phyloP scores from a whole-genome alignment of 2,797 vertebrate species.

The Sternotherus odoratus region DNA sequence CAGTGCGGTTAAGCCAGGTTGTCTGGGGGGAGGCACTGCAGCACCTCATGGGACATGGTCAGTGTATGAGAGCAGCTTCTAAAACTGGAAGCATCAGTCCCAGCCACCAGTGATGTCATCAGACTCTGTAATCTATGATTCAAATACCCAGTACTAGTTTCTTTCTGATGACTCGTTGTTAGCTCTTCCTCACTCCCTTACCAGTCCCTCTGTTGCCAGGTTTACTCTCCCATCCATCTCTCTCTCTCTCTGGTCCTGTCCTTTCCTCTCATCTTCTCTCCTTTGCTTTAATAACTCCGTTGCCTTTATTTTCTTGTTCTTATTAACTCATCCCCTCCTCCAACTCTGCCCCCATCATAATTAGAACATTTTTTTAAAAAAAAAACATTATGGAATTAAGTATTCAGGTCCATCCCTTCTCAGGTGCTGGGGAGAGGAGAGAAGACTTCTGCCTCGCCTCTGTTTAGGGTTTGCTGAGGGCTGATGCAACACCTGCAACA shows the following conservation, averaged over 20 bases:
- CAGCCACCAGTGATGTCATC: background rate
- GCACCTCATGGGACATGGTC: background rate
- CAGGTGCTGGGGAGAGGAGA: no score
- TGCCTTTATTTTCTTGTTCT: background rate
- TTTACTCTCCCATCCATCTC: background rate
- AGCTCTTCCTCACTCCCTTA: accelerated
- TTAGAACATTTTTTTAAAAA: background rate
- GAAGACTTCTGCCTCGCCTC: no score
- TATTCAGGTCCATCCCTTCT: no score
- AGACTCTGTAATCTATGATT: accelerated
- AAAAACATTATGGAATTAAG: no score
- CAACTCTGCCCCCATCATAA: background rate
- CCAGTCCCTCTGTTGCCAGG: background rate
- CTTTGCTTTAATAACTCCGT: background rate
- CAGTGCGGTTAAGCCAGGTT: background rate
- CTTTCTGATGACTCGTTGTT: background rate
- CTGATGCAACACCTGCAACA: no score
- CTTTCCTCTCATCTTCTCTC: background rate
- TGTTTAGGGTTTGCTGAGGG: no score
- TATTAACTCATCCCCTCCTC: background rate
- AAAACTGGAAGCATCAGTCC: background rate
- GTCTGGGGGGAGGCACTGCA: background rate
- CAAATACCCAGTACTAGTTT: background rate
- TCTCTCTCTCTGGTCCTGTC: no score
- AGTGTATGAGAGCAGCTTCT: background rate